Evolutionary conservation across 2,888 invertebrate species (phyloP), one percentile per base, ranked within the genome.

Genomic region (Melanotus villosus): DNA sequence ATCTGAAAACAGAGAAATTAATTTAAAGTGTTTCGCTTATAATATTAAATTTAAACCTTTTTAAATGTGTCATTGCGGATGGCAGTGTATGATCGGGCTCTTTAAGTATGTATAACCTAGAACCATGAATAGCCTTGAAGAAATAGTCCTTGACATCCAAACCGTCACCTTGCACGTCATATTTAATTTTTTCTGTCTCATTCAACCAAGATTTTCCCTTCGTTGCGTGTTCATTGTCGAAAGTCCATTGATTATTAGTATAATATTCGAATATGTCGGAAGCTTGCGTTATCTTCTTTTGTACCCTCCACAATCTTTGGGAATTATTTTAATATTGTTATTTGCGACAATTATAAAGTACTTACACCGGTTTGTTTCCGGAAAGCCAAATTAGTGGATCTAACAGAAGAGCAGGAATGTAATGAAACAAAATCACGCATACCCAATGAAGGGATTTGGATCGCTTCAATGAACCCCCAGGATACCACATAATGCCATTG

Each of bases 231-330:
- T 90, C 88, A 16, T 93, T 94, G 45, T 91, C 90, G 82, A 96
- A 95, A 79, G 93, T 92, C 97, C 97, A 97, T 72, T 95, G 94
- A 80, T 94, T 94, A 81, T 93, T 94, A 0, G 96, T 95, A 84
- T 97, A 97, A 82, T 95, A 97, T 80, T 96, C 94, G 79, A 97
- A 93, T 0, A 94, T 93, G 79, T 94, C 93, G 79, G 96, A 94
- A 0, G 96, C 94, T 85, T 95, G 94, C 73, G 89, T 89, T 76
- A 97, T 93, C 47, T 94, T 90, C 64, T 91, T 90, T 75, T 96
- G 96, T 1, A 96, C 92, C 54, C 92, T 90, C 79, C 93, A 92
- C 80, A 96, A 86, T 23, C 96, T 96, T 71, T 95, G 94, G 80
- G n/a, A n/a, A n/a, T n/a, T n/a, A n/a, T n/a, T n/a, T n/a, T n/a